Conservation (phyloP, 2,797 vertebrate species). For the Myripristis murdjan region DNA sequence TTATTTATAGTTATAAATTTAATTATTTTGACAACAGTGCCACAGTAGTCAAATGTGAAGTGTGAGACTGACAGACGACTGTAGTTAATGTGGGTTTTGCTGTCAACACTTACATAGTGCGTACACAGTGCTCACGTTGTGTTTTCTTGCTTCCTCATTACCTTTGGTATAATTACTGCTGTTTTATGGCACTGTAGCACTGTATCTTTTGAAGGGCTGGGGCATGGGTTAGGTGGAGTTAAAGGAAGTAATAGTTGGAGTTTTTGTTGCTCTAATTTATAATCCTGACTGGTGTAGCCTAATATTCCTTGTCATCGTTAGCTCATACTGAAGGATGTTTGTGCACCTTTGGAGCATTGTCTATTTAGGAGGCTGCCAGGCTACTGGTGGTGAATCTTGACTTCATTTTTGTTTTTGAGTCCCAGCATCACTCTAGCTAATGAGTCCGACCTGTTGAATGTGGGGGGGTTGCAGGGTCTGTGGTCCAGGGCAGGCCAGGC, state of each 20-base stretch:
- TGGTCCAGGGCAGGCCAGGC: constrained; percentile 7
- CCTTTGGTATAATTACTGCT: not conserved
- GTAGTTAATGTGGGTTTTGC: not conserved
- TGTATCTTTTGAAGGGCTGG: not conserved
- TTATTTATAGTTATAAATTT: too few species aligned
- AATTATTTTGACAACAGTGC: not conserved
- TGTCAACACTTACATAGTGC: constrained; percentile 6
- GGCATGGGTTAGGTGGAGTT: not conserved
- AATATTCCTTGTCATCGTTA: not conserved
- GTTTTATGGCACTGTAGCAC: not conserved
- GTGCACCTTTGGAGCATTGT: constrained; percentile 1
- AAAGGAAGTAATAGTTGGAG: not conserved
- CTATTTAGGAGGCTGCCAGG: not conserved
- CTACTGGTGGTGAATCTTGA: not conserved
- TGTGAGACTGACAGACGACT: not conserved
- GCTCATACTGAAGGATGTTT: not conserved
- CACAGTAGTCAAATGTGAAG: not conserved
- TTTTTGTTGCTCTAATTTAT: constrained; percentile 5
- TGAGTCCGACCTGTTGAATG: constrained; percentile 57
- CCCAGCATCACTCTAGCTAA: not conserved
- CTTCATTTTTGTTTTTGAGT: not conserved
- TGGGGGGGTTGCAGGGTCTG: constrained; percentile 33
- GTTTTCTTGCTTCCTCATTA: not conserved
- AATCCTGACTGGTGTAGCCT: not conserved
- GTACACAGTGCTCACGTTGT: not conserved